phyloP scores from a whole-genome alignment of 1,140 invertebrate species.

The Musca domestica region DNA sequence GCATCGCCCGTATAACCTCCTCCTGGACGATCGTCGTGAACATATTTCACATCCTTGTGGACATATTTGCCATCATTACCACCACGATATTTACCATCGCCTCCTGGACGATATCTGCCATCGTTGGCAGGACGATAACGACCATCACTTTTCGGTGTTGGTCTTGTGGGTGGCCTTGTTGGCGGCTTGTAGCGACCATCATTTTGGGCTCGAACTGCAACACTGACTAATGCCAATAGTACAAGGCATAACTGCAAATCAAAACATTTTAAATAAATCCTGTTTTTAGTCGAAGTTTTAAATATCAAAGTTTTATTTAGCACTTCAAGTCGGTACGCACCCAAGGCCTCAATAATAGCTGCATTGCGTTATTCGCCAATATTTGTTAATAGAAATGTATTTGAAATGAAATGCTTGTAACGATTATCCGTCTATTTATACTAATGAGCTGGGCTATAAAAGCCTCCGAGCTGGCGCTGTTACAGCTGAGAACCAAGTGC shows the following conservation, averaged over 20 bases:
- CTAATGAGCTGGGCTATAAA: too few relatives aligned
- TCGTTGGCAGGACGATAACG: conserved; percentile 37
- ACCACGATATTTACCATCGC: conserved; percentile 39
- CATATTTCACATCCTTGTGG: conserved; percentile 44
- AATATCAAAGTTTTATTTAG: neutral
- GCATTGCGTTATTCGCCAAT: conserved; percentile 3
- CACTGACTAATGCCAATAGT: conserved; percentile 27
- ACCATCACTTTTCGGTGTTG: conserved; percentile 31
- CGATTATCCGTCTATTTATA: too few relatives aligned
- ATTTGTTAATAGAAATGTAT: too few relatives aligned
- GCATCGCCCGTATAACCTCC: conserved; percentile 34
- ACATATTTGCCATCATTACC: conserved; percentile 39
- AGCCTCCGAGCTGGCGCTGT: too few relatives aligned
- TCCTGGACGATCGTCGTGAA: conserved; percentile 40
- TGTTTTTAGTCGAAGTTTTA: too few relatives aligned
- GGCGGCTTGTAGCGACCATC: conserved; percentile 49
- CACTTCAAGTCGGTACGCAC: neutral
- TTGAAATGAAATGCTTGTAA: too few relatives aligned
- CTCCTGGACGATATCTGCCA: conserved; percentile 40
- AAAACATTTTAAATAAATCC: conserved; percentile 1
- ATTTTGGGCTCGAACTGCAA: conserved; percentile 35
- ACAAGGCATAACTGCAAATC: conserved; percentile 16
- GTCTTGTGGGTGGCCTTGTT: neutral
- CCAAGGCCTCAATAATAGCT: neutral
- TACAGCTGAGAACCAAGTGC: too few relatives aligned